Evolutionary conservation across 2,888 invertebrate species (phyloP).

Genomic region (Drosophila parthenogenetica): DNA sequence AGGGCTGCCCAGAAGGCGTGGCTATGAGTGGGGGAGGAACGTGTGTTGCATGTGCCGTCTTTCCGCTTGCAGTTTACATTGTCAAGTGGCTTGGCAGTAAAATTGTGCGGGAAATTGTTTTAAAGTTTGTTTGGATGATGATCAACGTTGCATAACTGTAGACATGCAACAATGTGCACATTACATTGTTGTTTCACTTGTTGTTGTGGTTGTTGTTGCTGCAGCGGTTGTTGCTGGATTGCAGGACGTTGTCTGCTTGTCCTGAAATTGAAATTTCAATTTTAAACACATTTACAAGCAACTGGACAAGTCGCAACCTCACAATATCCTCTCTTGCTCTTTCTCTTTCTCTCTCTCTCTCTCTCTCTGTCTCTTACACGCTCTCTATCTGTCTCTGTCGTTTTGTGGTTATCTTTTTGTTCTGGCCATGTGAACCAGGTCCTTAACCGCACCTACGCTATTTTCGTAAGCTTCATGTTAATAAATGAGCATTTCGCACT

Average conservation of each 20-base stretch:
- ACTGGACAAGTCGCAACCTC: conserved; percentile 50
- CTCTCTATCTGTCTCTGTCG: conserved; percentile 6
- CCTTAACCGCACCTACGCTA: conserved; percentile 65
- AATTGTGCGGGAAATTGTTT: conserved; percentile 68
- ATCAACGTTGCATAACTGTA: conserved; percentile 62
- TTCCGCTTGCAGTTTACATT: conserved; percentile 60
- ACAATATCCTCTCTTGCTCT: background rate
- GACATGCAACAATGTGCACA: conserved; percentile 64
- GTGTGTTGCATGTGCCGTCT: conserved; percentile 21
- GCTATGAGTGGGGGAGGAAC: background rate
- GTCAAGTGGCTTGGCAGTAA: conserved; percentile 65
- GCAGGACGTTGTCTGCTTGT: conserved; percentile 45
- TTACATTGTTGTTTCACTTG: conserved; percentile 45
- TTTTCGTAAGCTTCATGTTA: conserved; percentile 70
- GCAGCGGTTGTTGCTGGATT: conserved; percentile 14
- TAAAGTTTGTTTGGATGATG: conserved; percentile 64
- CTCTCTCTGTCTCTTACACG: background rate
- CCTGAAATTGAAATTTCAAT: conserved; percentile 71
- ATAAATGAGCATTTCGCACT: conserved; percentile 71
- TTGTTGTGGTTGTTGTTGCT: conserved; percentile 14
- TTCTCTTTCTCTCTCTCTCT: conserved; percentile 12
- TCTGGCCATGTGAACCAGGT: conserved; percentile 33
- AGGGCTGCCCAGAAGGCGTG: background rate
- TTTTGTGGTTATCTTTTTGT: conserved; percentile 22
- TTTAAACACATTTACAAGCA: conserved; percentile 65